phyloP scores from a whole-genome alignment of 2,113 vertebrate genomes.

The Pachyramphus minor region DNA sequence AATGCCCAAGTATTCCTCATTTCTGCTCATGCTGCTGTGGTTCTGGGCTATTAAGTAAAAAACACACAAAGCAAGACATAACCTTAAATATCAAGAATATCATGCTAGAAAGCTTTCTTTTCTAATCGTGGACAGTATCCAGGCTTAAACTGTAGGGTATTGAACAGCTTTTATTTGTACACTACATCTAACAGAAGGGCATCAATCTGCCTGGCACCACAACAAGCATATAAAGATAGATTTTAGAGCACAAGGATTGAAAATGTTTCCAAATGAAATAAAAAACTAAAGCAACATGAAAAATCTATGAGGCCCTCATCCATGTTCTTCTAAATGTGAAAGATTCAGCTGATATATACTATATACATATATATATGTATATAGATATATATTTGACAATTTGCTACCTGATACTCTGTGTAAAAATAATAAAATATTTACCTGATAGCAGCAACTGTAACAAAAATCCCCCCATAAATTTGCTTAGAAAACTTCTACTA shows the following conservation, averaged over 20 bases:
- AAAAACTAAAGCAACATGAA: background rate
- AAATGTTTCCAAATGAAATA: background rate
- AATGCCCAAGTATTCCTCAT: background rate
- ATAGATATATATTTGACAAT: background rate
- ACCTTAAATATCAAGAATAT: background rate
- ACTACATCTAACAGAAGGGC: background rate
- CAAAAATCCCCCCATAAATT: background rate
- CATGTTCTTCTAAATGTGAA: background rate
- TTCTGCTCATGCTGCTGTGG: background rate
- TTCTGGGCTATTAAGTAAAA: background rate
- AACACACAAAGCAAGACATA: background rate
- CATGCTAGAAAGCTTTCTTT: background rate
- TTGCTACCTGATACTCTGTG: background rate
- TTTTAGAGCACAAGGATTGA: background rate
- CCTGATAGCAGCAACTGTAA: background rate
- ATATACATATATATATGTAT: background rate
- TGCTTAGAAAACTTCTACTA: background rate
- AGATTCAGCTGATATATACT: background rate
- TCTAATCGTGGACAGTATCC: background rate
- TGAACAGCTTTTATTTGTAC: background rate
- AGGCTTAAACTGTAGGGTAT: background rate
- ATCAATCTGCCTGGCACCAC: background rate
- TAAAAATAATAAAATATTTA: conserved; percentile 39
- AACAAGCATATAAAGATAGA: background rate
- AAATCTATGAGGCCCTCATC: background rate